Conservation (phyloP, 2,888 invertebrate species). For the Loripinus fragilis region DNA sequence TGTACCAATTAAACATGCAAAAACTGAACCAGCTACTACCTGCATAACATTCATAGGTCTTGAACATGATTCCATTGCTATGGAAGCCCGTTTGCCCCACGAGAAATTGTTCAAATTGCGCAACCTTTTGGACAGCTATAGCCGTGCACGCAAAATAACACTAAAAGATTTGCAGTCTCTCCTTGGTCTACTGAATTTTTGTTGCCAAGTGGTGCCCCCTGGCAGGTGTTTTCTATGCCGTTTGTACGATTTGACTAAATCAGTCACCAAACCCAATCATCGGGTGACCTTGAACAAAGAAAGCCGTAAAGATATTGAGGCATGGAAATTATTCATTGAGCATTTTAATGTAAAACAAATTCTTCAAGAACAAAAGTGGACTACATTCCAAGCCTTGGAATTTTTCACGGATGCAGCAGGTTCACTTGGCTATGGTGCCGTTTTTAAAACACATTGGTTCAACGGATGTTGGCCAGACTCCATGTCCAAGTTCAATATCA, state of each 20-base stretch:
- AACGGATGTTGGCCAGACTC: constrained; percentile 14
- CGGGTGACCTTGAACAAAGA: constrained; percentile 1
- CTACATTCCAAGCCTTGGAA: neutral
- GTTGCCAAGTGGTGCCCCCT: constrained; percentile 16
- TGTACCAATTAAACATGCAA: neutral
- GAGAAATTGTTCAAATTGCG: constrained; percentile 20
- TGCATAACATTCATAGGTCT: neutral
- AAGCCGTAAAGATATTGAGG: neutral
- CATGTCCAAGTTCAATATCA: too few species aligned
- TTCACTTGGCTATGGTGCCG: constrained; percentile 4
- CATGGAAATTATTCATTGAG: neutral
- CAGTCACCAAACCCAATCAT: constrained; percentile 33
- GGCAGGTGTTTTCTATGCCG: constrained; percentile 19
- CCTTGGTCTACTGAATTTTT: constrained; percentile 7
- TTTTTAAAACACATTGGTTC: neutral
- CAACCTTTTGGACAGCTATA: neutral
- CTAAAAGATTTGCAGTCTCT: constrained; percentile 11
- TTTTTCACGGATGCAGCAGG: constrained; percentile 23
- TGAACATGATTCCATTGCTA: constrained; percentile 24
- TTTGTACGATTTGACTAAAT: constrained; percentile 35
- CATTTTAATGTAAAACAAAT: neutral
- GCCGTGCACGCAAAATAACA: neutral
- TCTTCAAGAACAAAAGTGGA: neutral
- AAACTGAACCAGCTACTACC: neutral
- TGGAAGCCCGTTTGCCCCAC: constrained; percentile 28